These are phyloP conservation scores for Acronicta psi DNA, from an alignment of 2,888 invertebrate species.

Conservation along the genomic window DNA sequence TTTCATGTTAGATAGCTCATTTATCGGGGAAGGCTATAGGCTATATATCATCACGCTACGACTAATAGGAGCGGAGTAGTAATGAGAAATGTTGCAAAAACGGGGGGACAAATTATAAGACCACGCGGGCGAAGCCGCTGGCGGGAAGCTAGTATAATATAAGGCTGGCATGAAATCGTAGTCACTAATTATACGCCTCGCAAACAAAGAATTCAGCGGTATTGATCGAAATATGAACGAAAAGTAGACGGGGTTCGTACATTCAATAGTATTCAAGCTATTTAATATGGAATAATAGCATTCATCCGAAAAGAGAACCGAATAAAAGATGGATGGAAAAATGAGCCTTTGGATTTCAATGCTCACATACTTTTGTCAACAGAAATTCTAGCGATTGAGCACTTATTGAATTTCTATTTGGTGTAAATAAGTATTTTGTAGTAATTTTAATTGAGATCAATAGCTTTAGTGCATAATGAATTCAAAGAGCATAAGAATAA, in stretches of 20 bases:
- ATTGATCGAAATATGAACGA: slow-evolving; percentile 33
- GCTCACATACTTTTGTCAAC: slow-evolving; percentile 5
- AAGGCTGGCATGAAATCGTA: slow-evolving; percentile 18
- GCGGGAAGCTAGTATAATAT: no score
- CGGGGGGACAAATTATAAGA: no score
- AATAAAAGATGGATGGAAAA: slow-evolving; percentile 27
- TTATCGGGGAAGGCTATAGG: no score
- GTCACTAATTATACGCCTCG: slow-evolving; percentile 22
- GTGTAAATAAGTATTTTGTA: background rate
- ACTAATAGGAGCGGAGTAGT: no score
- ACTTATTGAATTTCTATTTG: background rate
- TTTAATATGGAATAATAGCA: slow-evolving; percentile 15
- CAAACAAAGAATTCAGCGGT: slow-evolving; percentile 36
- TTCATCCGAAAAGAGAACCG: slow-evolving; percentile 9
- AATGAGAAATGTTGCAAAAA: no score
- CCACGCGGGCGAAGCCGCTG: no score
- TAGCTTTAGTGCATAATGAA: background rate
- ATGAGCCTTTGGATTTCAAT: slow-evolving; percentile 19
- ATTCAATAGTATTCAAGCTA: slow-evolving; percentile 10
- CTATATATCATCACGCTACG: no score
- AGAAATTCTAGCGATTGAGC: slow-evolving; percentile 8
- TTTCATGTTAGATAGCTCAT: no score
- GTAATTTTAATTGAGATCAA: no score
- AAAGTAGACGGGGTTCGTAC: slow-evolving; percentile 2
- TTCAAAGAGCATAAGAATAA: background rate